Evolutionary conservation across 23 tunicate genomes (phyloP), one percentile per base, ranked within the genome.

Genomic region (Clavelina lepadiformis): DNA sequence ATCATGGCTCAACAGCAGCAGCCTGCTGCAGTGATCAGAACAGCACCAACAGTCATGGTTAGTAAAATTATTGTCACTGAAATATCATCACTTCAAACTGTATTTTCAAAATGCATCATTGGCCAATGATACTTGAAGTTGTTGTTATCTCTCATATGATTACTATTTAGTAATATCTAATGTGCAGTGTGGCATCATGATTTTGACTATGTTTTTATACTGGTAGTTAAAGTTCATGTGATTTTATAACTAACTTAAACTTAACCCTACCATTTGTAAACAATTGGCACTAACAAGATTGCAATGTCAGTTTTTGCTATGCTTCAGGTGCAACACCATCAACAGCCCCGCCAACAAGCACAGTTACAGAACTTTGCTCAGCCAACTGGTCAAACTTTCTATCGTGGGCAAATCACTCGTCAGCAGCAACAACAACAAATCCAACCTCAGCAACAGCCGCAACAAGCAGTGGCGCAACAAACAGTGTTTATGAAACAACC

Each of bases 331-430:
- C 18, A 18, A 22, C 28, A 25, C 8, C 29, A 26, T 0, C 58
- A 25, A 44, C 58, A 21, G 58, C 19, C 28, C 7, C 61, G 44
- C 20, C 58, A n/a, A 41, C 28, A 13, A 20, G 15, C 20, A n/a
- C 61, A 59, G 18, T 51, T 22, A n/a, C 28, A 61, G 22, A 13
- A 35, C 36, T 71, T 38, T 44, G 25, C 32, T 11, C 46, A 7
- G 19, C 66, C 45, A 28, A 26, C 45, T 19, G 49, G 49, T 11
- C 49, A 11, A 15, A 41, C 49, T 41, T 15, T 41, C 49, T 41
- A 41, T 41, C 72, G 72, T 25, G 35, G 28, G 72, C 72, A 46
- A 23, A 35, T 38, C 28, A n/a, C 30, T 15, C 93, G 69, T 3
- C 74, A 27, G 15, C 38, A 31, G n/a, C 80, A 63, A 57, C 53